These are phyloP conservation scores for Leucopsar rothschildi DNA, from an alignment of 2,113 vertebrate genomes.

Conservation along the genomic window DNA sequence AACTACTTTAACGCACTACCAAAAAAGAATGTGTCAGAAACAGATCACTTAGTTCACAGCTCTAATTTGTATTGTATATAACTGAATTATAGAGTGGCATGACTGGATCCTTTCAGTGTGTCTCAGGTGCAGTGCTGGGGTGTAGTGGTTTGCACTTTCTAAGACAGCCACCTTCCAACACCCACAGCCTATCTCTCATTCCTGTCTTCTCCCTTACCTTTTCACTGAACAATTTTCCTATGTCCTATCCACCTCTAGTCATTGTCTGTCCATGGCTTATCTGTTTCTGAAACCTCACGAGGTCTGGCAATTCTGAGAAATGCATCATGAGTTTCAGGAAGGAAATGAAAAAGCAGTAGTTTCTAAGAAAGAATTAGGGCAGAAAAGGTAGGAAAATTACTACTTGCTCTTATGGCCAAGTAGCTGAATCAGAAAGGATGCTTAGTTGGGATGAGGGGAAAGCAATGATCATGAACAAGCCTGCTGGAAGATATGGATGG, in stretches of 20 bases:
- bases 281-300: background rate
- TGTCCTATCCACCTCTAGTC: background rate
- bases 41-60: rapidly evolving
- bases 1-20: background rate
- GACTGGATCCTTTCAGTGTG: background rate
- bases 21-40: background rate
- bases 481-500: background rate
- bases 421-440: background rate
- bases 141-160: background rate
- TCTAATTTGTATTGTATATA: background rate
- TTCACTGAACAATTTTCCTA: background rate
- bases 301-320: background rate
- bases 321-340: background rate
- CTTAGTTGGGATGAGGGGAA: background rate
- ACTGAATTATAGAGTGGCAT: background rate
- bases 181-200: background rate
- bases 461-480: background rate
- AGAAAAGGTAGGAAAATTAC: background rate
- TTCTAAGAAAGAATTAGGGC: background rate
- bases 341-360: background rate
- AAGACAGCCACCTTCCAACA: background rate
- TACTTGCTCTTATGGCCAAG: background rate
- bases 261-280: background rate
- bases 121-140: background rate
- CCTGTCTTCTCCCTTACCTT: background rate